Conservation (phyloP, 92 coral and sea anemone species). For the Phymanthus crucifer region DNA sequence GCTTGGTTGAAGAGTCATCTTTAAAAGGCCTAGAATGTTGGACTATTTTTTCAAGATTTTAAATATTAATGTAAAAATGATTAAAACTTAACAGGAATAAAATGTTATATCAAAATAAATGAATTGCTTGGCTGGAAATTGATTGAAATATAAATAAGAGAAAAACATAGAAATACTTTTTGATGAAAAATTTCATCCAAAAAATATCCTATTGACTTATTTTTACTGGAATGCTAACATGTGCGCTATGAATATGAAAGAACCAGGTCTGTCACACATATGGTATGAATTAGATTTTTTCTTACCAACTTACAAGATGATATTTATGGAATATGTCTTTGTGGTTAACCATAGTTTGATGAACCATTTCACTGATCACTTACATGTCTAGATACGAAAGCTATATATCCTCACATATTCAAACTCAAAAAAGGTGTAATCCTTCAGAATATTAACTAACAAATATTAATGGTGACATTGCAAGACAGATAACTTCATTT, state of each 20-base stretch:
- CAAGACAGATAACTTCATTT: background rate
- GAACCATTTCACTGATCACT: background rate
- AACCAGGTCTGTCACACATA: background rate
- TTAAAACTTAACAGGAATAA: background rate
- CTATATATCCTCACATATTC: background rate
- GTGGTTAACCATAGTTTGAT: background rate
- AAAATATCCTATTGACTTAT: background rate
- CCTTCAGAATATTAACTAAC: background rate
- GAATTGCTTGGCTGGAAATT: background rate
- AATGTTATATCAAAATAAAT: background rate
- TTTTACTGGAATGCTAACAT: background rate
- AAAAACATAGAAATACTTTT: background rate
- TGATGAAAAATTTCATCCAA: background rate
- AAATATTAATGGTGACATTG: slow-evolving; percentile 5
- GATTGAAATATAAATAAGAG: background rate
- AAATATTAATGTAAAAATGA: background rate
- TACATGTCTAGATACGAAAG: background rate
- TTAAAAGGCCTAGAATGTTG: background rate
- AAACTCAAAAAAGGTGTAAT: background rate
- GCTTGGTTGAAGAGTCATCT: no score
- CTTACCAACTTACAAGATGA: slow-evolving; percentile 3
- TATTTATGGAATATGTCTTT: slow-evolving; percentile 5
- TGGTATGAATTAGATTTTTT: background rate
- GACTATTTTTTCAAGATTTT: background rate
- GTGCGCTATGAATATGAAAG: background rate